A percentile compares a stretch with the other conserved stretches of the same genome.
Conservation (phyloP, 2,113 vertebrate species). For the Microtus ochrogaster region DNA sequence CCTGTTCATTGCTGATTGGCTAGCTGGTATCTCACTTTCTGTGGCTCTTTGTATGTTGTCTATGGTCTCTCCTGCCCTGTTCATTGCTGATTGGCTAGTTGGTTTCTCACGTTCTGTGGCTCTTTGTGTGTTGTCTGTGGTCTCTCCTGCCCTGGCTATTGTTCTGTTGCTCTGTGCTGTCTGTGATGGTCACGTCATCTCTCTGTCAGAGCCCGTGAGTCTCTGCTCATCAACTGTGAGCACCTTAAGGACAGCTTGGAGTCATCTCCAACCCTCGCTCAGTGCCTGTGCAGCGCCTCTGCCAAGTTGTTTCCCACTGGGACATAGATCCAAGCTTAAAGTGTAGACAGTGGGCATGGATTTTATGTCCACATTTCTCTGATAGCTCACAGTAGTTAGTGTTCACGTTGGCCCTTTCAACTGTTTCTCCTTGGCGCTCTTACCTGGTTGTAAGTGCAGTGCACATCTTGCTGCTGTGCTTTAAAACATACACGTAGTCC, state of each 20-base stretch:
- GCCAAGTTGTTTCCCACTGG: not conserved
- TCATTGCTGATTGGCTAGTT: not conserved
- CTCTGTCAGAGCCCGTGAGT: not conserved
- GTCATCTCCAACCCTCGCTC: not conserved
- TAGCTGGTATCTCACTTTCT: not conserved
- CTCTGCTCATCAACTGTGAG: not conserved
- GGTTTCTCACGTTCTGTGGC: not conserved
- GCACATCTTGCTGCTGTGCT: not conserved
- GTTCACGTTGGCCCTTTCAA: not conserved
- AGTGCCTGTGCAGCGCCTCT: not conserved
- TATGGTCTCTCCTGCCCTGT: too few relatives aligned
- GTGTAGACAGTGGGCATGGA: not conserved
- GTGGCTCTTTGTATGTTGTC: too few relatives aligned
- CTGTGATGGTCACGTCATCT: not conserved
- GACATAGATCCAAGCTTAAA: conserved; percentile 40
- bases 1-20: not conserved
- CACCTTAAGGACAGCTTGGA: not conserved
- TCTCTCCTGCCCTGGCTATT: not conserved
- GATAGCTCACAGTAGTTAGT: not conserved
- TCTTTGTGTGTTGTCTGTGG: not conserved
- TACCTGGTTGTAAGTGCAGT: not conserved
- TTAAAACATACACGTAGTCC: not conserved
- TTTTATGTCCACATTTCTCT: not conserved
- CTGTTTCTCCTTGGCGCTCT: not conserved
- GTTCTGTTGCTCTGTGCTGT: not conserved